A percentile compares a stretch with the other conserved stretches of the same genome.
These are phyloP conservation scores for Chelonoidis abingdonii DNA, from an alignment of 2,113 vertebrate genomes.

Conservation along the genomic window DNA sequence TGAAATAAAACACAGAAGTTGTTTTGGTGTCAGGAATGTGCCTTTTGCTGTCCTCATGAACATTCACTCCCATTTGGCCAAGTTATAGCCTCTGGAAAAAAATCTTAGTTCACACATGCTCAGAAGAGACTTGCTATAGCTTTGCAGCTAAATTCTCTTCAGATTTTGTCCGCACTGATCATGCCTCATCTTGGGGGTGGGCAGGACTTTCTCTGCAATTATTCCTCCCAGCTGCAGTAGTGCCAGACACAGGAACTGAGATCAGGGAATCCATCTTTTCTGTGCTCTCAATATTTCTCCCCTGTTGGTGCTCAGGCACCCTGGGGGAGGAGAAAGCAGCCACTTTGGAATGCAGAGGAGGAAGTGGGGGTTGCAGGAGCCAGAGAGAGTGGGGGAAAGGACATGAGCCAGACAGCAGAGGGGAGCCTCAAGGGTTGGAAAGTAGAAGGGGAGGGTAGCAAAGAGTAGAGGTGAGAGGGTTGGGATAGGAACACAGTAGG, in stretches of 20 bases:
- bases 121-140: neutral
- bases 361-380: neutral
- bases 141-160: neutral
- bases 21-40: neutral
- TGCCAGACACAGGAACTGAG: neutral
- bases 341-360: neutral
- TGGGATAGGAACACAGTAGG: neutral
- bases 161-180: neutral
- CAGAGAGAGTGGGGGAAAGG: neutral
- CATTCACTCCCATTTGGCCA: neutral
- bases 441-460: neutral
- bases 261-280: neutral
- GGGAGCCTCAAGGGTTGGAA: neutral
- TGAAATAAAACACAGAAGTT: neutral
- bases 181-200: neutral
- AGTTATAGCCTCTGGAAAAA: neutral
- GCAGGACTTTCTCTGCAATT: neutral
- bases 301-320: neutral
- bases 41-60: neutral
- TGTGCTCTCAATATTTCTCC: neutral
- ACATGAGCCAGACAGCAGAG: neutral
- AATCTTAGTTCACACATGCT: neutral
- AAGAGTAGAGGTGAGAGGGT: neutral
- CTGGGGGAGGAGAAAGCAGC: neutral
- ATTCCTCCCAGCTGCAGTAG: neutral